phyloP scores from a whole-genome alignment of 2,797 vertebrate species.

The Fistularia tabacaria region DNA sequence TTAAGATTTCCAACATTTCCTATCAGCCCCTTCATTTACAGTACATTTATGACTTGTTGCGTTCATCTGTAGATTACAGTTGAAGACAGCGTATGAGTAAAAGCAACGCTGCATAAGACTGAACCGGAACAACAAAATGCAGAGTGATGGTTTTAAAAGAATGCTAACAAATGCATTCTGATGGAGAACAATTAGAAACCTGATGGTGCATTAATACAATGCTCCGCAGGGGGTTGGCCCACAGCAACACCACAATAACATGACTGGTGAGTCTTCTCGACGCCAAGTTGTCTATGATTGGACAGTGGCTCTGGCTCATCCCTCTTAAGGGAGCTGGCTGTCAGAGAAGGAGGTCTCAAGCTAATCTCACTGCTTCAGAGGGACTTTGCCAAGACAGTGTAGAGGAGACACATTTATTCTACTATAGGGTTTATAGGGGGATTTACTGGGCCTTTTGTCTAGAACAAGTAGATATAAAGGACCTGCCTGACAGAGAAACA shows the following conservation, averaged over 20 bases:
- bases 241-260: slow-evolving; percentile 48
- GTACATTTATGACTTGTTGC: slow-evolving; percentile 20
- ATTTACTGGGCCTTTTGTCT: slow-evolving; percentile 44
- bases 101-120: not conserved
- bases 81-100: slow-evolving; percentile 5
- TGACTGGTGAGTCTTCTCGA: slow-evolving; percentile 41
- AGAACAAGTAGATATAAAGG: slow-evolving; percentile 43
- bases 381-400: slow-evolving; percentile 50
- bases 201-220: slow-evolving; percentile 46
- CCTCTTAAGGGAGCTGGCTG: slow-evolving; percentile 57
- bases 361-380: slow-evolving; percentile 64
- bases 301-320: slow-evolving; percentile 64
- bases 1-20: too few species aligned
- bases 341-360: slow-evolving; percentile 45
- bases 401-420: slow-evolving; percentile 40
- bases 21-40: too few species aligned
- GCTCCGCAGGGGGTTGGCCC: slow-evolving; percentile 42
- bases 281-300: slow-evolving; percentile 63
- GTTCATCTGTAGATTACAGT: slow-evolving; percentile 10
- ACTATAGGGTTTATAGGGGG: slow-evolving; percentile 53
- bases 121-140: not conserved
- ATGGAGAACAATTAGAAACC: slow-evolving; percentile 31
- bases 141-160: slow-evolving; percentile 11
- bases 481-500: slow-evolving; percentile 32
- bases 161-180: slow-evolving; percentile 12